Conservation (phyloP, 2,888 invertebrate genomes). For the Endomychus coccineus region DNA sequence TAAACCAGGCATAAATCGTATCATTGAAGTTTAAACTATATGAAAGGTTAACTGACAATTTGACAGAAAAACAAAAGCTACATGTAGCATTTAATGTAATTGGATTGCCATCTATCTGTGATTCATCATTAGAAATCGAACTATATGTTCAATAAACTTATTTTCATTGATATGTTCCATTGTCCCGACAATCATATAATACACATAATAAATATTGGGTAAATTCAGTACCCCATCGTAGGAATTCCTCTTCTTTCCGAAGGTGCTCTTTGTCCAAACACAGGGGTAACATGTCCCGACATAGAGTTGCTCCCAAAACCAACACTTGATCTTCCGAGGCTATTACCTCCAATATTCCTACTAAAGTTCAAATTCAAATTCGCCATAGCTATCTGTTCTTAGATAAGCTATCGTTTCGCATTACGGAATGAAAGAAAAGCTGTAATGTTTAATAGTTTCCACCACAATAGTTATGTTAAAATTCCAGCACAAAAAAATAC, state of each 20-base stretch:
- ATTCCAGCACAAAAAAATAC: constrained; percentile 30
- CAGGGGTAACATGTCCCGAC: constrained; percentile 70
- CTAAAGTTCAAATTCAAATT: constrained; percentile 90
- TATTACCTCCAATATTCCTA: constrained; percentile 78
- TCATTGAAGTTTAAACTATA: no score
- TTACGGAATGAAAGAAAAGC: constrained; percentile 33
- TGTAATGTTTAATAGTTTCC: constrained; percentile 18
- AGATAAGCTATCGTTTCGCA: constrained; percentile 36
- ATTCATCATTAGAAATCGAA: no score
- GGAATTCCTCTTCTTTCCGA: constrained; percentile 63
- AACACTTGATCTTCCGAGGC: constrained; percentile 58
- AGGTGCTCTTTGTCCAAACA: constrained; percentile 76
- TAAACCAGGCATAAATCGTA: no score
- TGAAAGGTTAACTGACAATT: no score
- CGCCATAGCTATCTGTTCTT: constrained; percentile 68
- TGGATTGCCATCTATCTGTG: no score
- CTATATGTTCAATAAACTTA: no score
- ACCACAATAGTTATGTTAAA: constrained; percentile 25
- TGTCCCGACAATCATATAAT: no score
- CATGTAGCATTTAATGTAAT: no score
- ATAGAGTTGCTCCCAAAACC: constrained; percentile 60
- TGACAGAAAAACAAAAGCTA: no score
- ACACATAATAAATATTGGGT: no score
- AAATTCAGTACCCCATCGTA: constrained; percentile 42
- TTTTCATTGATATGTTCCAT: no score